Evolutionary conservation across 1,140 invertebrate species (phyloP).

Genomic region (Wiebesia pumilae): DNA sequence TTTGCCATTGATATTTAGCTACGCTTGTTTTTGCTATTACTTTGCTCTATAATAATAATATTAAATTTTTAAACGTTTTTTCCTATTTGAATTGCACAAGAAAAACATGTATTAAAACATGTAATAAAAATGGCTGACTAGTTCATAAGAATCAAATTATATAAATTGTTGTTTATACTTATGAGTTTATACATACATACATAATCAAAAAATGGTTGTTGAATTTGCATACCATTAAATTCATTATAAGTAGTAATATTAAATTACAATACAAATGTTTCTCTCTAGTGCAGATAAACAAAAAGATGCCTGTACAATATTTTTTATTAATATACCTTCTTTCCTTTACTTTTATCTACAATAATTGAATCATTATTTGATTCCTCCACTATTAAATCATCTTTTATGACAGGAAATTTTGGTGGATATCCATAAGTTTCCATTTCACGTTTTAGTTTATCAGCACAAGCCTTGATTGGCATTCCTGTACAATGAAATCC

Average conservation of each 20-base stretch:
- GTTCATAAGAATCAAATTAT: conserved; percentile 14
- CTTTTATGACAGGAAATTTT: conserved; percentile 81
- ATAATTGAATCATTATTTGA: conserved; percentile 79
- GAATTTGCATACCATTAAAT: too few species aligned
- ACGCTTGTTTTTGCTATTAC: conserved; percentile 92
- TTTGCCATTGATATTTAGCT: conserved; percentile 98
- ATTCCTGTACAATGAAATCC: conserved; percentile 99
- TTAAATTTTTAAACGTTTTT: not conserved
- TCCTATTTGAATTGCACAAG: not conserved
- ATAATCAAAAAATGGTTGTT: too few species aligned
- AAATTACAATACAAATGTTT: too few species aligned
- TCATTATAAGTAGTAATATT: too few species aligned
- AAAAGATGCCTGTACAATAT: not conserved
- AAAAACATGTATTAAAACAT: conserved; percentile 10
- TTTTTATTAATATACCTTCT: conserved; percentile 82
- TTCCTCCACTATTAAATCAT: conserved; percentile 73
- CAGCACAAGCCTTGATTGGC: conserved; percentile 97
- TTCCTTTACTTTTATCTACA: conserved; percentile 97
- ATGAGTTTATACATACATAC: too few species aligned
- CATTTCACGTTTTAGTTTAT: conserved; percentile 97
- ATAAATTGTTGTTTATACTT: not conserved
- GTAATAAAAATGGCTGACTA: conserved; percentile 8
- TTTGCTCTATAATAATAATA: conserved; percentile 84
- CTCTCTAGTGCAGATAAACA: not conserved
- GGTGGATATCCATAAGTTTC: conserved; percentile 95